Percentiles rank a stretch among this genome's conserved stretches.
phyloP scores from a whole-genome alignment of 2,113 vertebrate genomes.

The Protobothrops flavoviridis region DNA sequence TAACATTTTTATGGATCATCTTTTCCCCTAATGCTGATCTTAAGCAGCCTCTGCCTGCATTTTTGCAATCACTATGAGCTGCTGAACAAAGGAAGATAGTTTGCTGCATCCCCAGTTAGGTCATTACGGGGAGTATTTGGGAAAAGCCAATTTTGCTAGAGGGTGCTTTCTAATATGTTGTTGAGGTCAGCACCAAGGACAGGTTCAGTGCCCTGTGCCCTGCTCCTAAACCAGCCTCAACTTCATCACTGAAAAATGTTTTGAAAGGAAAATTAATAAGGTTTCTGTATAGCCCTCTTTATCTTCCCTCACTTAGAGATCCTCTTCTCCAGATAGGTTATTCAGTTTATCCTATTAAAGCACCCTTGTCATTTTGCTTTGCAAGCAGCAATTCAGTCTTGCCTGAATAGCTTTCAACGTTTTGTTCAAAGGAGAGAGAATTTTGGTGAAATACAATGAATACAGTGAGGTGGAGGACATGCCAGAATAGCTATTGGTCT shows the following conservation, averaged over 20 bases:
- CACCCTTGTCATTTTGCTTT: not conserved
- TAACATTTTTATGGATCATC: not conserved
- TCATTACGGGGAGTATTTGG: not conserved
- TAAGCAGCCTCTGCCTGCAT: not conserved
- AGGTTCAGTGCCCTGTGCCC: not conserved
- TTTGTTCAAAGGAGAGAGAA: not conserved
- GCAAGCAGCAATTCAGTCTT: not conserved
- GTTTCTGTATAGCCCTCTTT: not conserved
- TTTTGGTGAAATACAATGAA: not conserved
- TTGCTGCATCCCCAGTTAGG: not conserved
- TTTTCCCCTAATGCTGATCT: not conserved
- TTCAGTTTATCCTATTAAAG: not conserved
- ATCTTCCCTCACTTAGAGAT: not conserved
- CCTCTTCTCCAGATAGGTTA: not conserved
- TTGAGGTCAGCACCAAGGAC: not conserved
- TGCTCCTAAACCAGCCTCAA: not conserved
- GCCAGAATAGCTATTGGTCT: not conserved
- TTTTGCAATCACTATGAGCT: not conserved
- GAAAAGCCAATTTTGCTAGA: not conserved
- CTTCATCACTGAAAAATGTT: not conserved
- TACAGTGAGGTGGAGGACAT: not conserved
- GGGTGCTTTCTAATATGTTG: not conserved
- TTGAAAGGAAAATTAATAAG: not conserved
- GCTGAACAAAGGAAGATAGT: not conserved
- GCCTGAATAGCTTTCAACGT: not conserved